phyloP scores from a whole-genome alignment of 2,888 invertebrate genomes.

The Drosophila anceps region DNA sequence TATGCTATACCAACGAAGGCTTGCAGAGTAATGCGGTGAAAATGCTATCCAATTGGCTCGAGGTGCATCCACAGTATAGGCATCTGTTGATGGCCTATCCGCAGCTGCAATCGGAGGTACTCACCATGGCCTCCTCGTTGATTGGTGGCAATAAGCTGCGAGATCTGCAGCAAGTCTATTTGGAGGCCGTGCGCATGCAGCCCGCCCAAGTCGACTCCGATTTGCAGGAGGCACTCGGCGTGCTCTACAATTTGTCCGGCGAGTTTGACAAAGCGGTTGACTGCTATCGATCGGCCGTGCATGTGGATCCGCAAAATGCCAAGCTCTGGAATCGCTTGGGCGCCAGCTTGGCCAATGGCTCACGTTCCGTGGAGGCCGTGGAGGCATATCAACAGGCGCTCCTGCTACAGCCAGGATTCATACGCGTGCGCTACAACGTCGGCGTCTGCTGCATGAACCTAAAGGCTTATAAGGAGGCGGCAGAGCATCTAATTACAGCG shows the following conservation, averaged over 20 bases:
- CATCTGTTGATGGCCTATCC: conserved; percentile 87
- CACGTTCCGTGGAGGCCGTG: conserved; percentile 97
- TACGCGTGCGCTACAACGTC: conserved; percentile 98
- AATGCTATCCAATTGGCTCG: conserved; percentile 92
- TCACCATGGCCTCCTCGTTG: conserved; percentile 85
- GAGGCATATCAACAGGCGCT: conserved; percentile 97
- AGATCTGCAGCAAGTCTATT: conserved; percentile 91
- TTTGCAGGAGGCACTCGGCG: conserved; percentile 97
- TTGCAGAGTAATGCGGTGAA: conserved; percentile 95
- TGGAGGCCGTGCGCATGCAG: conserved; percentile 92
- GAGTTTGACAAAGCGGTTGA: conserved; percentile 99
- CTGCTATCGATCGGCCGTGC: conserved; percentile 96
- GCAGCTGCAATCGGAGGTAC: conserved; percentile 47
- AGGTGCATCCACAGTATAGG: conserved; percentile 92
- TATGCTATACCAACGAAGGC: conserved; percentile 98
- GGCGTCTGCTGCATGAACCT: conserved; percentile 99
- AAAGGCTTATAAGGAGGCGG: conserved; percentile 96
- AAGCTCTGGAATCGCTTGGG: conserved; percentile 98
- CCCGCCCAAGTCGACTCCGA: conserved; percentile 93
- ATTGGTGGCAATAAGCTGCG: conserved; percentile 85
- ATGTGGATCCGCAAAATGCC: conserved; percentile 91
- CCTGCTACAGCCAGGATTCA: conserved; percentile 96
- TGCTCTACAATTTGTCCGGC: conserved; percentile 96
- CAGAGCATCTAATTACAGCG: conserved; percentile 97
- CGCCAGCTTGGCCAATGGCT: conserved; percentile 98